Evolutionary conservation across 2,113 vertebrate species (phyloP).

Genomic region (Patagioenas fasciata): DNA sequence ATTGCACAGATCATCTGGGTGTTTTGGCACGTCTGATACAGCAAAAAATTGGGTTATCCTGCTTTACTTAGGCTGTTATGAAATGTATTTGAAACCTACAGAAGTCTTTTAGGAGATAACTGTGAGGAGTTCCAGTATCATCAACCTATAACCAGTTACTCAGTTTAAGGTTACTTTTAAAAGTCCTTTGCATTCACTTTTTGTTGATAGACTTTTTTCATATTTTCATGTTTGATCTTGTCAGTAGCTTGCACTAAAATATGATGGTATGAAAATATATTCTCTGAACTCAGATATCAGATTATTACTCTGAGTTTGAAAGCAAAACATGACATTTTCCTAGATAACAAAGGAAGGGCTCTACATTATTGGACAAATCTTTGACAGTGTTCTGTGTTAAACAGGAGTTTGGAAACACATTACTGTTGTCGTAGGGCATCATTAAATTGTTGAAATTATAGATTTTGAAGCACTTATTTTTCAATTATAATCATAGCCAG

Average conservation of each 20-base stretch:
- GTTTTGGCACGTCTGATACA: conserved; percentile 29
- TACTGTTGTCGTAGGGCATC: not conserved
- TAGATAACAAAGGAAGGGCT: not conserved
- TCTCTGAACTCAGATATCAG: not conserved
- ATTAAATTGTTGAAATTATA: not conserved
- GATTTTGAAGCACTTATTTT: not conserved
- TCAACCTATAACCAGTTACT: conserved; percentile 19
- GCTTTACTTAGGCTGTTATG: conserved; percentile 16
- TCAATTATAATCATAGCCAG: not conserved
- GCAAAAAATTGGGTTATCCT: conserved; percentile 33
- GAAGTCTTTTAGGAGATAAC: conserved; percentile 12
- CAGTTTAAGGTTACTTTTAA: conserved; percentile 32
- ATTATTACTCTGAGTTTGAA: conserved; percentile 19
- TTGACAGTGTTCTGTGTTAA: not conserved
- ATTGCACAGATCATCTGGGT: conserved; percentile 54
- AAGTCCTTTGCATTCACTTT: not conserved
- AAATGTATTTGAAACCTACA: conserved; percentile 30
- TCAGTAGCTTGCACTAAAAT: not conserved
- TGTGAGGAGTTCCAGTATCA: conserved; percentile 20
- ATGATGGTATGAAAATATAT: not conserved
- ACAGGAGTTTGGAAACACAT: not conserved
- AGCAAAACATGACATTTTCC: conserved; percentile 10
- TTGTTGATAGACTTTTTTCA: not conserved
- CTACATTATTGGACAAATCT: not conserved
- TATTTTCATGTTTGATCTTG: conserved; percentile 17